Conservation (phyloP, 1,140 invertebrate species). For the Drosophila miranda region DNA sequence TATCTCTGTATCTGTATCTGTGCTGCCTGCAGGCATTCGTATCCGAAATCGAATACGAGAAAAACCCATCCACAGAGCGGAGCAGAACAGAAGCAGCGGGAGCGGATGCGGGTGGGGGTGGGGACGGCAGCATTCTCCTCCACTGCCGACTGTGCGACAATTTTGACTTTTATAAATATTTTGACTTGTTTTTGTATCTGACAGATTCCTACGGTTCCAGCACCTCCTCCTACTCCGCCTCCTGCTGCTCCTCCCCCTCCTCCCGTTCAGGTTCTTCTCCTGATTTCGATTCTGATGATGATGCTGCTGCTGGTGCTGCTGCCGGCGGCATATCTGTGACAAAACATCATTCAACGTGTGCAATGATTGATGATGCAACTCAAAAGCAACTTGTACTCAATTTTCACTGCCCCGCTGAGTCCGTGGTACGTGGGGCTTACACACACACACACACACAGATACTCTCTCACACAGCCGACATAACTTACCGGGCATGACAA, state of each 20-base stretch:
- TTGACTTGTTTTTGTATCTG: conserved; percentile 65
- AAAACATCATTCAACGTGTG: conserved; percentile 80
- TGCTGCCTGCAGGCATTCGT: conserved; percentile 34
- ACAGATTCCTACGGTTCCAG: conserved; percentile 26
- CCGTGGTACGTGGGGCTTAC: conserved; percentile 28
- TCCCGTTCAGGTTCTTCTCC: conserved; percentile 17
- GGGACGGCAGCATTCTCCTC: not conserved
- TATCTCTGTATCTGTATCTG: conserved; percentile 13
- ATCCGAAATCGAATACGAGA: conserved; percentile 71
- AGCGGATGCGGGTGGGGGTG: too few species aligned
- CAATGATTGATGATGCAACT: conserved; percentile 81
- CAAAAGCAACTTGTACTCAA: conserved; percentile 78
- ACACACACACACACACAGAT: conserved; percentile 30
- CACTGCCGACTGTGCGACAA: conserved; percentile 58
- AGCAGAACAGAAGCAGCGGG: not conserved
- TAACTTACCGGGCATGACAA: conserved; percentile 68
- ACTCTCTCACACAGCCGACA: conserved; percentile 15
- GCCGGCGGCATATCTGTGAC: conserved; percentile 70
- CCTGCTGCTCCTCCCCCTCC: not conserved
- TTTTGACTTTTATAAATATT: conserved; percentile 81
- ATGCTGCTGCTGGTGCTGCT: conserved; percentile 38
- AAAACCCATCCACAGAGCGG: conserved; percentile 15
- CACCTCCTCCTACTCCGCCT: not conserved
- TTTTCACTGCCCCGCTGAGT: conserved; percentile 70
- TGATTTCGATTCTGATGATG: conserved; percentile 35